Conservation (phyloP, 92 coral and sea anemone species). For the Diadumene lineata region DNA sequence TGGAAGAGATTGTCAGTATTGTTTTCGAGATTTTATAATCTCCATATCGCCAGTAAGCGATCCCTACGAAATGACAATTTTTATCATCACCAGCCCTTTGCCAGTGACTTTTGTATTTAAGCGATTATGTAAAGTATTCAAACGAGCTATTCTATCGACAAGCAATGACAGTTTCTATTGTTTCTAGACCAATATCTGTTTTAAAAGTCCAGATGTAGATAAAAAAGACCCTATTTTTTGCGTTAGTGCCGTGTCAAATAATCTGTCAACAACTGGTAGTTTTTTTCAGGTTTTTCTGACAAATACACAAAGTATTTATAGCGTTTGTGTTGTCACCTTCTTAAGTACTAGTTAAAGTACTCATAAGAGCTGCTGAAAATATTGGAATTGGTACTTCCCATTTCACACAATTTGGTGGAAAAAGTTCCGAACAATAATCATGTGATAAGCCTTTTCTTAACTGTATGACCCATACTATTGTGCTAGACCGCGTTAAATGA, state of each 20-base stretch:
- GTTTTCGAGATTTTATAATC: constrained; percentile 65
- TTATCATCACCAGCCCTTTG: constrained; percentile 45
- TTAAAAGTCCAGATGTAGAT: constrained; percentile 1
- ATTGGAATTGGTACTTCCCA: constrained; percentile 50
- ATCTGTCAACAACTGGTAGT: constrained; percentile 75
- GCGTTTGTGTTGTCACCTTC: constrained; percentile 41
- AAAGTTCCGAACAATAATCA: constrained; percentile 62
- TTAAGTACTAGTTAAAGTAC: constrained; percentile 32
- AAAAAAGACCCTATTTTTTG: background rate
- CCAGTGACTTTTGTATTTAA: constrained; percentile 54
- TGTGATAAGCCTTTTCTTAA: constrained; percentile 69
- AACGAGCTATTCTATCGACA: constrained; percentile 20
- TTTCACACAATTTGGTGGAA: constrained; percentile 68
- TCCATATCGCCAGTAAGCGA: constrained; percentile 72
- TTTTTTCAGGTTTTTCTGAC: constrained; percentile 38
- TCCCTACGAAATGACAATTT: constrained; percentile 49
- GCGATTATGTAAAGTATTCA: constrained; percentile 65
- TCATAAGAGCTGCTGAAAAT: constrained; percentile 39
- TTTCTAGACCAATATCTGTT: constrained; percentile 54
- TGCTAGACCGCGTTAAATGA: constrained; percentile 69
- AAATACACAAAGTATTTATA: constrained; percentile 19
- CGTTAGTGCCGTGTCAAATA: constrained; percentile 30
- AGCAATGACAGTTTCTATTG: constrained; percentile 36
- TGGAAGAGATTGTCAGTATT: constrained; percentile 38
- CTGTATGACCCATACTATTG: constrained; percentile 82